phyloP scores from a whole-genome alignment of 2,888 invertebrate genomes.

The Stenichneumon culpator region DNA sequence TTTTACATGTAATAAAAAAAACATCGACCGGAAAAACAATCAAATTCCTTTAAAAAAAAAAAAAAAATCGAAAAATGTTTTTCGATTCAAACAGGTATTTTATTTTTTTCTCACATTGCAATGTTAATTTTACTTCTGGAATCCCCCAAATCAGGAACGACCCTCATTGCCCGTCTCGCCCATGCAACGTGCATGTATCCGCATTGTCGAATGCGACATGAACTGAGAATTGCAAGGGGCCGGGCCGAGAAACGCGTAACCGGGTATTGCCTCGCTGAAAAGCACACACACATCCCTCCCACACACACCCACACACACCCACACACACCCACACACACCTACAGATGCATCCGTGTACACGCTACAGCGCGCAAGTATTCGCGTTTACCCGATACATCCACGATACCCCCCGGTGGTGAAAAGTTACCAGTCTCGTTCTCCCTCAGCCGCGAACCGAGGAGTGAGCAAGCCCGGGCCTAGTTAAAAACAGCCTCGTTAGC shows the following conservation, averaged over 20 bases:
- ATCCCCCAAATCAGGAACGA: neutral
- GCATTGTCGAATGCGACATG: constrained; percentile 7
- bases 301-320: neutral
- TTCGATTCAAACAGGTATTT: neutral
- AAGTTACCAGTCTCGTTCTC: constrained; percentile 20
- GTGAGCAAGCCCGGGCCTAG: constrained; percentile 39
- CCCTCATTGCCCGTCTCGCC: neutral
- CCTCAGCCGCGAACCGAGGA: neutral
- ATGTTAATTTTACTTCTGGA: neutral
- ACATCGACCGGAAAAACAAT: too few species aligned
- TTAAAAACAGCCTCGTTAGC: constrained; percentile 75
- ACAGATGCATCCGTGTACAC: neutral
- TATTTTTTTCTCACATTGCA: neutral
- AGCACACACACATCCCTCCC: neutral
- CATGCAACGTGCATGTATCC: neutral
- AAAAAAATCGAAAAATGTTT: too few species aligned
- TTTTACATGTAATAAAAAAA: too few species aligned
- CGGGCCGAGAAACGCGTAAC: constrained; percentile 2
- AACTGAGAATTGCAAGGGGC: neutral
- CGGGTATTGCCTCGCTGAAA: constrained; percentile 14
- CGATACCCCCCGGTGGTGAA: neutral
- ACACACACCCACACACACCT: neutral
- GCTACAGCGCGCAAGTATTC: neutral
- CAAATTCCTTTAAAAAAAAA: too few species aligned
- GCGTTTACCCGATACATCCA: constrained; percentile 18